phyloP scores from a whole-genome alignment of 1,140 invertebrate genomes.

The Drosophila sturtevanti region DNA sequence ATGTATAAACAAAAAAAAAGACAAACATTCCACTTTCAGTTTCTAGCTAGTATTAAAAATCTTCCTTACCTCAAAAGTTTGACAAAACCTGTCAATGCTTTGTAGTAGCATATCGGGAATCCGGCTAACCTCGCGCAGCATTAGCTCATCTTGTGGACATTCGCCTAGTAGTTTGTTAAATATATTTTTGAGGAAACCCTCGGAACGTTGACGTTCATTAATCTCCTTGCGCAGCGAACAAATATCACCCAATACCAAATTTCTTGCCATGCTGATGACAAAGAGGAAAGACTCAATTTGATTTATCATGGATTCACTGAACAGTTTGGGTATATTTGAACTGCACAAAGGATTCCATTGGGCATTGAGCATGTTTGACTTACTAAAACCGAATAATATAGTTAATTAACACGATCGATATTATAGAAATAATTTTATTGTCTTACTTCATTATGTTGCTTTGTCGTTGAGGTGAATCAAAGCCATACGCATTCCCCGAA shows the following conservation, averaged over 20 bases:
- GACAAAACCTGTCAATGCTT: slow-evolving; percentile 84
- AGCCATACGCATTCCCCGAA: slow-evolving; percentile 73
- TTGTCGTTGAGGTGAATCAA: slow-evolving; percentile 76
- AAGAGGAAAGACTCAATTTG: slow-evolving; percentile 54
- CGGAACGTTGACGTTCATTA: slow-evolving; percentile 45
- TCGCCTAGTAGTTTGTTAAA: slow-evolving; percentile 46
- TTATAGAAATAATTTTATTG: neutral
- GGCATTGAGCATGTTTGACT: slow-evolving; percentile 47
- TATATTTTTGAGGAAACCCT: slow-evolving; percentile 52
- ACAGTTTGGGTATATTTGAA: slow-evolving; percentile 42
- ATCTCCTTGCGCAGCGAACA: slow-evolving; percentile 45
- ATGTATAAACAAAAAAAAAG: neutral
- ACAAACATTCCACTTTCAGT: neutral
- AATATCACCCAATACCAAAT: slow-evolving; percentile 47
- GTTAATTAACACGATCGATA: neutral
- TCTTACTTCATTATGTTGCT: slow-evolving; percentile 61
- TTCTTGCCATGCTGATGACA: slow-evolving; percentile 61
- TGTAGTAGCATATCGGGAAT: slow-evolving; percentile 85
- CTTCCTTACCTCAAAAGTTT: slow-evolving; percentile 84
- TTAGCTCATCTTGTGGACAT: slow-evolving; percentile 51
- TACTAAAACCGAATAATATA: slow-evolving; percentile 32
- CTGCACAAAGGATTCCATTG: slow-evolving; percentile 50
- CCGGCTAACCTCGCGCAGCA: slow-evolving; percentile 83
- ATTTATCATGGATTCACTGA: slow-evolving; percentile 47
- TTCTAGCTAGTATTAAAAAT: too few relatives aligned